Evolutionary conservation across 1,140 invertebrate genomes (phyloP), one percentile per base, ranked within the genome.

Genomic region (Calephelis virginiensis): DNA sequence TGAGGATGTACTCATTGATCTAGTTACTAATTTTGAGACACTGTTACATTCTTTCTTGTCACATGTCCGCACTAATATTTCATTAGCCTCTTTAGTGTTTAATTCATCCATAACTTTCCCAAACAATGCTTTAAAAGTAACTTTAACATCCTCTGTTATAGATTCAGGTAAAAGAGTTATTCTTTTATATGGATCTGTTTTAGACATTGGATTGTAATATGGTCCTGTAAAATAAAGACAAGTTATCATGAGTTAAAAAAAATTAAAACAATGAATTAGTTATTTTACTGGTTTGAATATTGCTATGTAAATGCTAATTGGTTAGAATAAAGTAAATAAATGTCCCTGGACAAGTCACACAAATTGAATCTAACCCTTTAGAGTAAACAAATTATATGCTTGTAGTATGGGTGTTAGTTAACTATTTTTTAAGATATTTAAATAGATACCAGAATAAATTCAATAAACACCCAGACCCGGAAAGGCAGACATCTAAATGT

Each of bases 141-240:
- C 64, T 81, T 94, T 96, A 6, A 93, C 92, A 56, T 96, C 94
- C 13, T 95, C 94, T 0, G 89, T 79, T 53, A 97, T 92, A 59
- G 81, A 86, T 68, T 96, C 95, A 9, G 96, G 95, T 62, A 97
- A 85, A 53, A 98, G 81, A 17, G 96, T 96, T 70, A 97, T 95
- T 73, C 96, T 92, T 88, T 94, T 95, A 73, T 94, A 94, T 0
- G 93, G 93, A 73, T 96, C 93, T 74, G 94, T 92, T 70, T 90
- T 90, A 59, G 93, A 91, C 78, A 91, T 86, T 49, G 93, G 92
- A 83, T 94, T 92, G 71, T 93, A 93, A 77, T 91, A 93, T 49
- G 84, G 83, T 72, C 86, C 86, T 89, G 63, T 28, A 77, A 66
- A 71, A 70, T 67, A 43, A 45, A 56, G 50, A 53, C 47, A 60